phyloP scores from a whole-genome alignment of 2,888 invertebrate genomes.

The Prenolepis imparis region DNA sequence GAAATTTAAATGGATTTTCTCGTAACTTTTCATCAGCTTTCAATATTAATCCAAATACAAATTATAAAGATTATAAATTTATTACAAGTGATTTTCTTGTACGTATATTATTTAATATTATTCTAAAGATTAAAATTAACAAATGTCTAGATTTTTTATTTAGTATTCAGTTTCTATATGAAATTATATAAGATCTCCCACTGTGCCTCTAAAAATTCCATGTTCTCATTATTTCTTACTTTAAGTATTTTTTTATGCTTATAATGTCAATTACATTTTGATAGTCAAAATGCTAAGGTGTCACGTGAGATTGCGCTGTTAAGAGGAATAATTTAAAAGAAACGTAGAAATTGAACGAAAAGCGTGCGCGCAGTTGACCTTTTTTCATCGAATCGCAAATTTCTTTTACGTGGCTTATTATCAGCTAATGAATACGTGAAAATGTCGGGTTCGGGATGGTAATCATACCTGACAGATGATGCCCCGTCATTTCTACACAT shows the following conservation, averaged over 20 bases:
- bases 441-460: neutral
- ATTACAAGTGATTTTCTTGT: neutral
- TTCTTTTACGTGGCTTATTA: conserved; percentile 1
- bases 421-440: conserved; percentile 15
- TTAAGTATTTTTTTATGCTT: neutral
- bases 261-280: neutral
- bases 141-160: neutral
- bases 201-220: neutral
- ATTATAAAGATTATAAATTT: neutral
- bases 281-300: neutral
- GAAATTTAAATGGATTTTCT: neutral
- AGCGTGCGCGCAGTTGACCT: conserved; percentile 8
- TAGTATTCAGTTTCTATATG: neutral
- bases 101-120: neutral
- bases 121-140: neutral
- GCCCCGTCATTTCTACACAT: conserved; percentile 23
- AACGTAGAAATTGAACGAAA: neutral
- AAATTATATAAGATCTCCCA: neutral
- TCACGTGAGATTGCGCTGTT: conserved; percentile 11
- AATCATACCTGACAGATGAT: conserved; percentile 26
- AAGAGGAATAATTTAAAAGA: conserved; percentile 2
- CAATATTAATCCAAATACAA: neutral
- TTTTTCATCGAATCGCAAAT: conserved; percentile 28
- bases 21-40: neutral
- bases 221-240: neutral